Conservation (phyloP, 2,113 vertebrate genomes). For the Zosterops lateralis region DNA sequence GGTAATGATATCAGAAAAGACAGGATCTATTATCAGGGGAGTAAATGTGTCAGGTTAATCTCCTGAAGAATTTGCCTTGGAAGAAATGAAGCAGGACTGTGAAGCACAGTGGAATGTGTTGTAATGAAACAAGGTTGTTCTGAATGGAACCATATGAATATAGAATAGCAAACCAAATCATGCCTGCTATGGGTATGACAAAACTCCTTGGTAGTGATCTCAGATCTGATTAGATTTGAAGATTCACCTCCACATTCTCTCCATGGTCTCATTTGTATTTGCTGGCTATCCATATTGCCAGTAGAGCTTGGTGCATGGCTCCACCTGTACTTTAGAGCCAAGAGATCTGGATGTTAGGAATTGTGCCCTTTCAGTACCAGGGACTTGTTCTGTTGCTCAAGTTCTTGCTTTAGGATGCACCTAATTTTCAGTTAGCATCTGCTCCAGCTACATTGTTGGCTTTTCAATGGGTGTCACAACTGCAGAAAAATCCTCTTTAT, state of each 20-base stretch:
- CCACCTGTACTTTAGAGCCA: background rate
- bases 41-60: slow-evolving; percentile 71
- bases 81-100: slow-evolving; percentile 59
- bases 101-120: background rate
- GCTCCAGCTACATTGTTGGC: background rate
- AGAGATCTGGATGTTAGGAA: rapidly evolving
- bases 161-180: slow-evolving; percentile 6
- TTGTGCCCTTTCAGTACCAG: rapidly evolving
- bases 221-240: background rate
- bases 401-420: background rate
- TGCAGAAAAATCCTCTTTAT: background rate
- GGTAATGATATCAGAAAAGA: slow-evolving; percentile 58
- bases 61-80: slow-evolving; percentile 57
- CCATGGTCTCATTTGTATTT: background rate
- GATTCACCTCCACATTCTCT: background rate
- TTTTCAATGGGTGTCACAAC: background rate
- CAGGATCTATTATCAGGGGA: slow-evolving; percentile 48
- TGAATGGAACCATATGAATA: slow-evolving; percentile 38
- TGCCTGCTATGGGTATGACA: background rate
- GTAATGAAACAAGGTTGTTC: slow-evolving; percentile 41
- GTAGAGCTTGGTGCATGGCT: rapidly evolving
- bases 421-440: background rate
- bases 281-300: background rate
- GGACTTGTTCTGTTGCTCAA: background rate
- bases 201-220: background rate